Evolutionary conservation across 2,797 vertebrate species (phyloP), one percentile per base, ranked within the genome.

Genomic region (Premnoplex brunnescens): DNA sequence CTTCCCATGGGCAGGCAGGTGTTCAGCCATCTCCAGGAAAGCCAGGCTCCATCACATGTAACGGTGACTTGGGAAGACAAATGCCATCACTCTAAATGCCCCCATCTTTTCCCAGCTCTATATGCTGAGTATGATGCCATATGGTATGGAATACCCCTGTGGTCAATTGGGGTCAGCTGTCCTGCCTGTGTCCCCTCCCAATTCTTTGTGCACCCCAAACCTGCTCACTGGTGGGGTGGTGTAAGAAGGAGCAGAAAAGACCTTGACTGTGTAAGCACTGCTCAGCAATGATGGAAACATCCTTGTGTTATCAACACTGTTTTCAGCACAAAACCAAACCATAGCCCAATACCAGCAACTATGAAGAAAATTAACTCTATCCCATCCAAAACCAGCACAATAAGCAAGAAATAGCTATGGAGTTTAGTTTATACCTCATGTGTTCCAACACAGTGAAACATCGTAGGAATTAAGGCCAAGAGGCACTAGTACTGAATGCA

Each of bases 361-460:
- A 5, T n/a, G 34, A 52, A 46, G 28, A 77, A 66, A 78, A 52
- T 46, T 52, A 89, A 52, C 18, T 58, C 64, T 36, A 36, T 13
- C 26, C 10, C 30, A 27, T 32, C 10, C 4, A 48, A 90, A 66
- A 27, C 30, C 37, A 72, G 52, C 21, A 34, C 17, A 46, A 39
- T 19, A 52, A 64, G n/a, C 28, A 52, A 77, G 51, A 71, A 83
- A 52, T 15, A 90, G 7, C 36, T 81, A 44, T 66, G 44, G 54
- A 52, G 8, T 73, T 94, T 54, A 30, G 54, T 72, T 95, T 64
- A n/a, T 80, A 81, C 41, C 55, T 93, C 21, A 21, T 27, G 5
- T 32, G 9, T 91, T 89, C 72, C 63, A 93, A 36, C 37, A 79
- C 24, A 87, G 52, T 28, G 41, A 95, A 96, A 84, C 48, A 67